Evolutionary conservation across 2,113 vertebrate species (phyloP).

Genomic region (Lycaon pictus): DNA sequence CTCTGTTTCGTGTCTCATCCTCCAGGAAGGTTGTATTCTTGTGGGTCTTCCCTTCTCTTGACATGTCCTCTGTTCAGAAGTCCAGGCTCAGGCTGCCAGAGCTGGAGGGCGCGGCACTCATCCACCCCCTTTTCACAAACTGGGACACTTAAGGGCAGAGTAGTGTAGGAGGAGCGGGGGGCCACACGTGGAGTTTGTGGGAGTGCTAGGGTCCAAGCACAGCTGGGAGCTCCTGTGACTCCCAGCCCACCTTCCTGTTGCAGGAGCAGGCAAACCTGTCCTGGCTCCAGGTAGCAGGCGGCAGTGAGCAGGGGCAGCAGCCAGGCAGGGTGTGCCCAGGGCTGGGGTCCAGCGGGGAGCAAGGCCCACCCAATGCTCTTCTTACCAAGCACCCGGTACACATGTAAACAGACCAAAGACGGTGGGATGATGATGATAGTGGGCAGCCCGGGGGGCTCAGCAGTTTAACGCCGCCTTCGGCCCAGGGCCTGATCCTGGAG

Average conservation of each 20-base stretch:
- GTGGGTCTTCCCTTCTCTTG: background rate
- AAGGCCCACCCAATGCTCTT: background rate
- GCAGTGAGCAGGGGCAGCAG: background rate
- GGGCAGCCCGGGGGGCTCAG: no score
- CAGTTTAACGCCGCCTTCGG: no score
- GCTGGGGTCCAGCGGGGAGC: background rate
- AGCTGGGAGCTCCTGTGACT: background rate
- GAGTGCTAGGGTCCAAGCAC: no score
- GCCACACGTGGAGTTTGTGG: background rate
- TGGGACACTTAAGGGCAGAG: background rate
- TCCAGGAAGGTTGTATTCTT: background rate
- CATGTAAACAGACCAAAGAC: accelerated
- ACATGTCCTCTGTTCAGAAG: background rate
- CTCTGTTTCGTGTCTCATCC: background rate
- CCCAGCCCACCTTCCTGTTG: background rate
- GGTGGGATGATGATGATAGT: background rate
- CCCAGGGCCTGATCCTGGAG: no score
- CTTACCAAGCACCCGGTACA: background rate
- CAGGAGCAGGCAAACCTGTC: background rate
- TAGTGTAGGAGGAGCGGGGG: accelerated
- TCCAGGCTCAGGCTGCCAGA: background rate
- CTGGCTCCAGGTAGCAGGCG: background rate
- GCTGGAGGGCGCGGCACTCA: background rate
- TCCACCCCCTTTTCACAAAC: background rate
- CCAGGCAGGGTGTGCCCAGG: background rate